phyloP scores from a whole-genome alignment of 2,888 invertebrate genomes.

The Amaurobius ferox region DNA sequence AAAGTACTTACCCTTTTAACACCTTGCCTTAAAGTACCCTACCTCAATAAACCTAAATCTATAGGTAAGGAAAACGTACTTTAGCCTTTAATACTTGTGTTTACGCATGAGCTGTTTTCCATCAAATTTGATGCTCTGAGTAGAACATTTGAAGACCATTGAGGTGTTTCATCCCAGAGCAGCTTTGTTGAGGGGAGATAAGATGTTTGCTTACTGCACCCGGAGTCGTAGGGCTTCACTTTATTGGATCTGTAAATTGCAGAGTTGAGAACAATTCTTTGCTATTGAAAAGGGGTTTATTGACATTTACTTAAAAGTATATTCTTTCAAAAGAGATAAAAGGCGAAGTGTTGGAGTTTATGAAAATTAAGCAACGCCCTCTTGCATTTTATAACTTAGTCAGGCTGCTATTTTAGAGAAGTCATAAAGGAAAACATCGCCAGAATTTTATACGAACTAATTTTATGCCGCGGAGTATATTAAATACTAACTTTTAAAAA shows the following conservation, averaged over 20 bases:
- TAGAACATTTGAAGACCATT: conserved; percentile 53
- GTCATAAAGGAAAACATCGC: no score
- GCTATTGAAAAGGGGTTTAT: conserved; percentile 11
- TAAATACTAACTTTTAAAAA: no score
- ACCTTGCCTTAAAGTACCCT: conserved; percentile 20
- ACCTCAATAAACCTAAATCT: conserved; percentile 6
- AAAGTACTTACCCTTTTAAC: conserved; percentile 4
- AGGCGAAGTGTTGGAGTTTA: neutral
- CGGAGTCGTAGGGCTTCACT: conserved; percentile 2
- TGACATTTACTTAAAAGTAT: conserved; percentile 9
- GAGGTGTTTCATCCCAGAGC: conserved; percentile 20
- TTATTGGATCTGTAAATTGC: conserved; percentile 16
- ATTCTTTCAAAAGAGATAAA: neutral
- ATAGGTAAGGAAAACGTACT: conserved; percentile 9
- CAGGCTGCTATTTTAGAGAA: no score
- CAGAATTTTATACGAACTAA: no score
- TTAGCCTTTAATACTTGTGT: conserved; percentile 25
- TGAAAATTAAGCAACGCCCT: conserved; percentile 9
- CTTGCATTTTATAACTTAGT: no score
- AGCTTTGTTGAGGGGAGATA: conserved; percentile 41
- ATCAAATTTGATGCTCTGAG: conserved; percentile 44
- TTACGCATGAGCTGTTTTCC: conserved; percentile 36
- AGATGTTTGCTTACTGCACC: conserved; percentile 33
- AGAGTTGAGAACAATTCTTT: conserved; percentile 14
- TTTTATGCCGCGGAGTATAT: no score